phyloP scores from a whole-genome alignment of 2,113 vertebrate genomes.

The Boulengeromyrus knoepffleri region DNA sequence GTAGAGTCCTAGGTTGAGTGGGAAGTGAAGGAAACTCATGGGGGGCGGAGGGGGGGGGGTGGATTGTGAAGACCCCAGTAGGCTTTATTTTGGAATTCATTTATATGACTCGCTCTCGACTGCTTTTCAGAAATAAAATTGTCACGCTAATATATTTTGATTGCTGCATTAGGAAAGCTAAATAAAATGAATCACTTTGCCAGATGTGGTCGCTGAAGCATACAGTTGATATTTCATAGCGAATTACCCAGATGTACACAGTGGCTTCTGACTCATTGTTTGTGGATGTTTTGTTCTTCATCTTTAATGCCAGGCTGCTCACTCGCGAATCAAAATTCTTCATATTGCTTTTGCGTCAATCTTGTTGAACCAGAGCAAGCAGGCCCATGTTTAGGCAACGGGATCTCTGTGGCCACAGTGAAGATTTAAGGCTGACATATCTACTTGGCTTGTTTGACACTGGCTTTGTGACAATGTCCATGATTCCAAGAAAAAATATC shows the following conservation, averaged over 20 bases:
- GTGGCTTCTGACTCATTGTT: conserved; percentile 41
- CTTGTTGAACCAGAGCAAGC: conserved; percentile 11
- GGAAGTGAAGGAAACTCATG: background rate
- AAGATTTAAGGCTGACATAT: background rate
- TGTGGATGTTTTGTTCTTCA: background rate
- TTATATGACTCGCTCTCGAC: conserved; percentile 47
- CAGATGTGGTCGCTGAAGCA: conserved; percentile 56
- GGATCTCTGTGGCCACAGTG: too few relatives aligned
- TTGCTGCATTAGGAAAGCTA: conserved; percentile 64
- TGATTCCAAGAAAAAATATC: background rate
- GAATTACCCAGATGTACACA: conserved; percentile 60
- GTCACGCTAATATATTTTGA: conserved; percentile 75
- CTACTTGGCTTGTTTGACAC: background rate
- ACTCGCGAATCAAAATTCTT: conserved; percentile 26
- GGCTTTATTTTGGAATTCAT: conserved; percentile 59
- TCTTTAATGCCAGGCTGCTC: conserved; percentile 31
- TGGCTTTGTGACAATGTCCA: background rate
- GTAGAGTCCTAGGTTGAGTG: conserved; percentile 35
- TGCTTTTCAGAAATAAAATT: conserved; percentile 67
- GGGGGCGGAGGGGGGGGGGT: background rate
- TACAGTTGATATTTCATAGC: conserved; percentile 66
- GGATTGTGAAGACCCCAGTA: conserved; percentile 50
- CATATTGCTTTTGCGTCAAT: background rate
- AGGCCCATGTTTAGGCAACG: background rate
- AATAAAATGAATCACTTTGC: conserved; percentile 67